Evolutionary conservation across 2,888 invertebrate genomes (phyloP), one percentile per base, ranked within the genome.

Genomic region (Blastobasis adustella): DNA sequence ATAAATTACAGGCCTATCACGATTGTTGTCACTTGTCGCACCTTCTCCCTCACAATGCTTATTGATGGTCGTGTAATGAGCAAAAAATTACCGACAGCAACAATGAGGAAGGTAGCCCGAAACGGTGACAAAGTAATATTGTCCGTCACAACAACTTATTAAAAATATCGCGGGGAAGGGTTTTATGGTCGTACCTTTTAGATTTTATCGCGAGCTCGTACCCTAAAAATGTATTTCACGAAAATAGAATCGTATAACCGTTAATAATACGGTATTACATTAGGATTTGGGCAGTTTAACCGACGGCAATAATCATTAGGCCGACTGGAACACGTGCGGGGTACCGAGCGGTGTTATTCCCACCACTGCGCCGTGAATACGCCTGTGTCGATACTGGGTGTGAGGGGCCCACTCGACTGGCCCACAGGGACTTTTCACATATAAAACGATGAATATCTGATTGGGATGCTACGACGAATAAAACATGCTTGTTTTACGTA

Each of bases 241-340:
- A 51, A 46, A 51, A 51, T 51, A 51, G 46, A 49, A 46, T n/a
- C n/a, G 6, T 39, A 41, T 49, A 46, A 49, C 46, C 46, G 46
- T 49, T 46, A 47, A 47, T 53, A 49, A 44, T 48, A 10, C 47
- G 51, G 40, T 46, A 51, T 49, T 53, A 49, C 49, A 48, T 51
- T 54, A 54, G 37, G 50, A 45, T 50, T 53, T 45, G 52, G 52
- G 48, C 49, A 50, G 44, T 41, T 49, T 61, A 61, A 59, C 58
- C 59, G 60, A 60, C 61, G 58, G 59, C 57, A 62, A 58, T 61
- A 60, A 66, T 66, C 65, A 67, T 67, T 65, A 67, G 55, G 56
- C 58, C 56, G 57, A 23, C 46, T 41, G 56, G 58, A 55, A 61
- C 63, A 62, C 64, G 62, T 58, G 61, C 58, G 51, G 58, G 60